Evolutionary conservation across 1,140 invertebrate species (phyloP), one percentile per base, ranked within the genome.

Genomic region (Drosophila parvula): DNA sequence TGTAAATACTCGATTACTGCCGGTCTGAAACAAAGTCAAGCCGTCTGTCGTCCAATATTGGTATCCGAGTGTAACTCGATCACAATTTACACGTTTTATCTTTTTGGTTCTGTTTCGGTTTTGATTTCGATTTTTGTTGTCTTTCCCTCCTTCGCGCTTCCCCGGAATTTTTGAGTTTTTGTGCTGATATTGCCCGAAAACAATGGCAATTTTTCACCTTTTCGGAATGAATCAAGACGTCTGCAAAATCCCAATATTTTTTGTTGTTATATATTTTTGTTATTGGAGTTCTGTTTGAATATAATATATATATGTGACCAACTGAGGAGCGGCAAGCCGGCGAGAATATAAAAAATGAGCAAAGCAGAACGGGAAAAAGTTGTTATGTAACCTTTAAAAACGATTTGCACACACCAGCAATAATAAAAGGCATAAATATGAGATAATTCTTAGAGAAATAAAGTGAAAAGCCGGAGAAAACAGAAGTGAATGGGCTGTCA

Each of bases 321-420:
- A 68, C 22, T 45, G 30, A 61, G 43, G 59, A 51, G 22, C 53
- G 32, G 53, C 56, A 64, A 60, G 30, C 47, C 65, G 65, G 65
- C 62, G 30, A 62, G 34, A 59, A 76, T 58, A 65, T 14, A 51
- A 80, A 79, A 59, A 62, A 40, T 27, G 43, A 32, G 44, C 41
- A 69, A 69, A 70, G 68, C 68, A 77, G 56, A 78, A 78, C 32
- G 48, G 64, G 28, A 53, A 53, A 45, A 51, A 74, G 48, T 55
- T 56, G 61, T 85, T 85, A 75, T 85, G 74, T 69, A 85, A 85
- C 68, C 55, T 53, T 47, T 57, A 41, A 51, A 57, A 60, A 18
- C 16, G 27, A 55, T 45, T 62, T 43, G 18, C 50, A 43, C 41
- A 58, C 44, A 40, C 50, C 27, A 34, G 27, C 28, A 58, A 61